These are phyloP conservation scores for Cheilosia variabilis DNA, from an alignment of 2,888 invertebrate species.

Conservation along the genomic window DNA sequence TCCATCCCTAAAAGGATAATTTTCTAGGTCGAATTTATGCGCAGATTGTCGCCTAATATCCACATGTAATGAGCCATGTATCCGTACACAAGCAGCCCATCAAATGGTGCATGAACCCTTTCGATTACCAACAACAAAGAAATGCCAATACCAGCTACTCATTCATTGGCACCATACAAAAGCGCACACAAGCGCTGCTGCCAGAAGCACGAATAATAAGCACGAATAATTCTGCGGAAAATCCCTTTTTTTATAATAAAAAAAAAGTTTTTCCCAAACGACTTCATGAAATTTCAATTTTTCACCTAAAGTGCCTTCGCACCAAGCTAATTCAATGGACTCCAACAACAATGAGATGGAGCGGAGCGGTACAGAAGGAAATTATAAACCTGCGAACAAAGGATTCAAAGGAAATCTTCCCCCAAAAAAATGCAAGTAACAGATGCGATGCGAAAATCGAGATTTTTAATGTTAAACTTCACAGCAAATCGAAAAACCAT, in stretches of 20 bases:
- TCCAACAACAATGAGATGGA: not conserved
- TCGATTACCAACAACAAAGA: not conserved
- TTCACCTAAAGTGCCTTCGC: too few relatives aligned
- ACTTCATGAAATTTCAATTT: too few relatives aligned
- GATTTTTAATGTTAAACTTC: constrained; percentile 42
- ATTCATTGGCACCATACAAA: too few relatives aligned
- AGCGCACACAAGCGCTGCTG: too few relatives aligned
- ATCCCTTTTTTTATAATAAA: too few relatives aligned
- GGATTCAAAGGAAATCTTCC: constrained; percentile 1
- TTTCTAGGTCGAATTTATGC: constrained; percentile 22
- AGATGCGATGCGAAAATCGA: constrained; percentile 6
- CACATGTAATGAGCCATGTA: constrained; percentile 41
- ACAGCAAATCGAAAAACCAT: constrained; percentile 31
- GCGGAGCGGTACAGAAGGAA: not conserved
- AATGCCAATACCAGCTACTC: too few relatives aligned
- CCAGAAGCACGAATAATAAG: too few relatives aligned
- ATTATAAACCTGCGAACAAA: constrained; percentile 6
- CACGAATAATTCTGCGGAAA: too few relatives aligned
- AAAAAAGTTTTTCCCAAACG: too few relatives aligned
- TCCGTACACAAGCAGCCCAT: constrained; percentile 38
- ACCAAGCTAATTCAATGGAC: too few relatives aligned
- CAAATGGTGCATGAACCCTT: constrained; percentile 46
- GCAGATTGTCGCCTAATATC: constrained; percentile 25
- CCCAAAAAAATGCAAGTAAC: constrained; percentile 11
- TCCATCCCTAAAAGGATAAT: constrained; percentile 15